Base-by-base conservation (phyloP, 1,140 invertebrate species). In the Bombus waltoni region DNA sequence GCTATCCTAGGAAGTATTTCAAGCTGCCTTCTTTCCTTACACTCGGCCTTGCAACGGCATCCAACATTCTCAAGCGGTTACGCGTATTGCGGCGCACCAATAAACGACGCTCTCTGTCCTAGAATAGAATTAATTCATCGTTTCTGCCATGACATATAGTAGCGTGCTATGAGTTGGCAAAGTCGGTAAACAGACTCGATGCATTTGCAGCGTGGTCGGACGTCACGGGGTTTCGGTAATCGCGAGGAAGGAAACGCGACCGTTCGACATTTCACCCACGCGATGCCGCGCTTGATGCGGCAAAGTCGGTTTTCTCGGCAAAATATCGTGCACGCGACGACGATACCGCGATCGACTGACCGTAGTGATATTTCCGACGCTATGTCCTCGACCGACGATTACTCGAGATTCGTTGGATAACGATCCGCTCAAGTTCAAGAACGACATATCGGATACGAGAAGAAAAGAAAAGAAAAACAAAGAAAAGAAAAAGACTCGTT, bases 251-350 rank as follows among this genome's bases (percentile, higher is more conserved):
- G 74, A 18, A 40, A 71, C 47, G 76, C 62, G 85, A 72, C 83
- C 66, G 59, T 83, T 88, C 86, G 89, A 90, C 88, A 88, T 90
- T 90, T 90, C 89, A 83, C 83, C 88, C 79, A 90, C 88, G 89
- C 86, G 66, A 28, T 44, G 65, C 68, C 32, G 22, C n/a, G 74
- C 35, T 53, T 25, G 38, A 59, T 32, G 44, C 10, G 42, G 42
- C 71, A 32, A 42, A 75, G 82, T 73, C 44, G 42, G 18, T 85
- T 75, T 75, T 57, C 42, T 62, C 59, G 59, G 28, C 9, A 65
- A 77, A 87, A 73, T 44, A 77, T 38, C 62, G 8, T 38, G 11
- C 40, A 40, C 40, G 35, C 66, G 74, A 83, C 70, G 62, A 53
- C 66, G 32, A 68, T 68, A 22, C 87, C 84, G 71, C 71, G 18